phyloP scores from a whole-genome alignment of 2,888 invertebrate species.

The Cheilosia impressa region DNA sequence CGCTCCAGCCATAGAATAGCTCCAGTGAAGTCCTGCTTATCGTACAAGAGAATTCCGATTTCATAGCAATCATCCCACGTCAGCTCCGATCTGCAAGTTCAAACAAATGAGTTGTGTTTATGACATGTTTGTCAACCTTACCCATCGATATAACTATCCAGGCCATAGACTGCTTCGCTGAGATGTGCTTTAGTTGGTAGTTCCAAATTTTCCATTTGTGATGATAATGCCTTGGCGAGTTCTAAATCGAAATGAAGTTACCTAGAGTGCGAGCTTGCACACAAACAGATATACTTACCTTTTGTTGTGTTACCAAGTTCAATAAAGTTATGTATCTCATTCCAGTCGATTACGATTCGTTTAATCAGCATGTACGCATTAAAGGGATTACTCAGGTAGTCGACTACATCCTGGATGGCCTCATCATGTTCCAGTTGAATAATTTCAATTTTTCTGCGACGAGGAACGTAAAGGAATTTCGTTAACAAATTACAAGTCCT shows the following conservation, averaged over 20 bases:
- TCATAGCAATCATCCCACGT: constrained; percentile 39
- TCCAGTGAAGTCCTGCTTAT: not conserved
- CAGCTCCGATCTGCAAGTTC: constrained; percentile 3
- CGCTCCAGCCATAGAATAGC: constrained; percentile 20
- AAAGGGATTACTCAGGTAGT: constrained; percentile 93
- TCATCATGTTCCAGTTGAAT: constrained; percentile 89
- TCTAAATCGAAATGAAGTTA: not conserved
- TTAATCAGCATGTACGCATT: constrained; percentile 96
- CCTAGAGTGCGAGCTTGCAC: too few species aligned
- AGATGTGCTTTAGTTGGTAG: constrained; percentile 3
- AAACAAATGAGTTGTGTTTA: too few species aligned
- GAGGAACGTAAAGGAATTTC: not conserved
- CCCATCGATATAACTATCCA: not conserved
- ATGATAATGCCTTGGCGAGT: not conserved
- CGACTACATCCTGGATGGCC: constrained; percentile 89
- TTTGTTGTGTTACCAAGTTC: constrained; percentile 85
- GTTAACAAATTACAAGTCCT: not conserved
- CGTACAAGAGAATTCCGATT: constrained; percentile 15
- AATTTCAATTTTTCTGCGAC: constrained; percentile 84
- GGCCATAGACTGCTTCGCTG: not conserved
- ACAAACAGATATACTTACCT: constrained; percentile 81
- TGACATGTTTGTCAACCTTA: not conserved
- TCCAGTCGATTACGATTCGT: constrained; percentile 94
- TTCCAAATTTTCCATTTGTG: not conserved
- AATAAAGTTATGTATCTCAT: constrained; percentile 87